Evolutionary conservation across 2,113 vertebrate species (phyloP), one percentile per base, ranked within the genome.

Genomic region (Rhombomys opimus): DNA sequence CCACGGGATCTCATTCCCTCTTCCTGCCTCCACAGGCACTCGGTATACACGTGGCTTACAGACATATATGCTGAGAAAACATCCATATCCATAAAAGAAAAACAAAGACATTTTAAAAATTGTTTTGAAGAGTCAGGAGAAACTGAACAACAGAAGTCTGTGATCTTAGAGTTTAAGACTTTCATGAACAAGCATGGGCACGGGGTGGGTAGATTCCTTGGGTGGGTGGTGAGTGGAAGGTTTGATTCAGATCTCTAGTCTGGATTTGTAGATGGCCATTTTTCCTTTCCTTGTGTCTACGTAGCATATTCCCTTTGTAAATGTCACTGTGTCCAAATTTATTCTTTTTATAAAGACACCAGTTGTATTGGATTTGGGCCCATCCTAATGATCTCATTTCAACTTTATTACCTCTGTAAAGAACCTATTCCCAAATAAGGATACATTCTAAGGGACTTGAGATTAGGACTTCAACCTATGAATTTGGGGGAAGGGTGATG

Each of bases 361-460:
- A 68, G 25, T 78, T 15, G 0, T n/a, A 23, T 20, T 91, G 87
- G 77, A 93, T 76, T 70, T 50, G 70, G 25, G 41, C 87, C 90
- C 41, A 70, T 81, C n/a, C 70, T 67, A 72, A 94, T 85, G 90
- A 91, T 65, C 72, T 95, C 80, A 91, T 86, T 95, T 86, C 70
- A 59, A 77, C 67, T 95, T 82, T n/a, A 84, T 93, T 94, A 91
- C 75, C 38, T 75, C 72, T 72, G 27, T 61, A 80, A 94, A 80
- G 92, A 92, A 63, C 70, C 30, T 50, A 5, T 91, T 63, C 76
- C 92, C 54, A 89, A 89, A 97, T 82, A 93, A 61, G 61, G 92
- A 59, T 35, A 27, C 35, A 22, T 86, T 52, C 61, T 25, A 59
- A 91, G 84, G 73, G 59, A 6, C 63, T 93, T 68, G 17, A 30